phyloP scores from a whole-genome alignment of 1,140 invertebrate species.

The Danaus melanippus region DNA sequence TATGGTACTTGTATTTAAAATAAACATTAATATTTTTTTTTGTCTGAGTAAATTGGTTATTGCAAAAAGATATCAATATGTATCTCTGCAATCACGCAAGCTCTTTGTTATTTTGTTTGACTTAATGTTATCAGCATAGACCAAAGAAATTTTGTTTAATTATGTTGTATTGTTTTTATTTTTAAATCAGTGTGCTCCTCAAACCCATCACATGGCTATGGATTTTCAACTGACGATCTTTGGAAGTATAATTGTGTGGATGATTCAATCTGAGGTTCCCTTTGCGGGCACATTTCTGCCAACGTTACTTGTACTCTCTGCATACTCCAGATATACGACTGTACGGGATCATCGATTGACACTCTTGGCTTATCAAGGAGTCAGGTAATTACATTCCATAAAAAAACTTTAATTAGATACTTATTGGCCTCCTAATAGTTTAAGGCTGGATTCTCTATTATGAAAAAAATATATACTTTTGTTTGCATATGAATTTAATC shows the following conservation, averaged over 20 bases:
- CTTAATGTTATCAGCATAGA: no score
- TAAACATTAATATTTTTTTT: neutral
- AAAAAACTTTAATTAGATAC: no score
- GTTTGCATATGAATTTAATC: no score
- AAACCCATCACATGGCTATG: conserved; percentile 82
- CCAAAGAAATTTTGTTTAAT: no score
- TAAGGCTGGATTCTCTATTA: no score
- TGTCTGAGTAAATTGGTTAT: no score
- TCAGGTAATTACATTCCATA: conserved; percentile 68
- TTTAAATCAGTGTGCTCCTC: conserved; percentile 76
- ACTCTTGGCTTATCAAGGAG: conserved; percentile 77
- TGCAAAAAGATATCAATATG: no score
- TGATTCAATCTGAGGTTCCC: conserved; percentile 73
- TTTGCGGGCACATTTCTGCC: conserved; percentile 72
- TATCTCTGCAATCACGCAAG: no score
- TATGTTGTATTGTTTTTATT: neutral
- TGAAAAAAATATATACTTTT: no score
- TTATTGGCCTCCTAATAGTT: no score
- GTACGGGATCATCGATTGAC: conserved; percentile 75
- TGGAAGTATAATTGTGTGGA: conserved; percentile 80
- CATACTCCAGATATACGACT: conserved; percentile 75
- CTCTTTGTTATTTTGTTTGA: no score
- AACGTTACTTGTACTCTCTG: conserved; percentile 72
- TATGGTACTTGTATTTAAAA: conserved; percentile 72
- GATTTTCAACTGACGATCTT: conserved; percentile 87